Conservation (phyloP, 2,113 vertebrate genomes). For the Dipodomys ordii region DNA sequence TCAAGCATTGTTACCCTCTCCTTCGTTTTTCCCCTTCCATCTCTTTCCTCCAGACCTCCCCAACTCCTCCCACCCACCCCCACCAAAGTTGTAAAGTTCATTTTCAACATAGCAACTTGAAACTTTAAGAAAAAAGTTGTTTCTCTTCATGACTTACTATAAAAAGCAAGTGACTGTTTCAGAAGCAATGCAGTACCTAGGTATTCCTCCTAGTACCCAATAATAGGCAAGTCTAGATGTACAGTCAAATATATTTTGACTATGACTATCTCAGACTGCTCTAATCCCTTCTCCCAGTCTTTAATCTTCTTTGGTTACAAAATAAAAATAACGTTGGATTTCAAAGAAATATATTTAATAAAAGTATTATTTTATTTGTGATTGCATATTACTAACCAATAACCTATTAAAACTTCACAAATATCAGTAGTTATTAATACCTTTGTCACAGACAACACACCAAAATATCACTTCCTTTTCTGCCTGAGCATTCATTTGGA, state of each 20-base stretch:
- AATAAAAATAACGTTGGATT: background rate
- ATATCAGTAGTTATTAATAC: constrained; percentile 13
- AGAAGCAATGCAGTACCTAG: background rate
- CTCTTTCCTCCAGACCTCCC: no score
- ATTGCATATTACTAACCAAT: background rate
- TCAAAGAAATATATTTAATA: background rate
- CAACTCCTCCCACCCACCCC: no score
- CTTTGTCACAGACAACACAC: background rate
- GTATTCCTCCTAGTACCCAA: background rate
- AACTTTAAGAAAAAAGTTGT: background rate
- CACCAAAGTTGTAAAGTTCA: no score
- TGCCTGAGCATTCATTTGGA: background rate
- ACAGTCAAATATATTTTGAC: background rate
- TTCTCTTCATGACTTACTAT: background rate
- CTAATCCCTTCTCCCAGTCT: background rate
- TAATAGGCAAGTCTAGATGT: background rate
- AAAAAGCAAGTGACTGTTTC: background rate
- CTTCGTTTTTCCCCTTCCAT: no score
- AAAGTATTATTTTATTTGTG: background rate
- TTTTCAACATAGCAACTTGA: no score
- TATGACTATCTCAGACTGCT: background rate
- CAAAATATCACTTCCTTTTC: background rate
- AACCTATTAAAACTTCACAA: constrained; percentile 24
- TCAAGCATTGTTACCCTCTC: no score
- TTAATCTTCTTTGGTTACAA: background rate